Evolutionary conservation across 2,113 vertebrate genomes (phyloP), one percentile per base, ranked within the genome.

Genomic region (Felis catus): DNA sequence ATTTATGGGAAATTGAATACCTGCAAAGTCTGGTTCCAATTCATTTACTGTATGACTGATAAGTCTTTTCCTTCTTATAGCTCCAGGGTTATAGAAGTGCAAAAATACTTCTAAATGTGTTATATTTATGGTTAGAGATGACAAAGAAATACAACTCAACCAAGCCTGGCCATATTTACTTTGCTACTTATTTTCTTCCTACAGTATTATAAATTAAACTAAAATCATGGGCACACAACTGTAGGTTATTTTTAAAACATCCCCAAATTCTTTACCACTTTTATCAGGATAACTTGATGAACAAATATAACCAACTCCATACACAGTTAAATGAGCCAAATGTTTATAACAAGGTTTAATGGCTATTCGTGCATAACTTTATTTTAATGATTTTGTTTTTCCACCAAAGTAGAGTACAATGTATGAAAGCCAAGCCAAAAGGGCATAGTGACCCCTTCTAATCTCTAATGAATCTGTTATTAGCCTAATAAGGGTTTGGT

Each of bases 401-500:
- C 96, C 78, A 92, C 92, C 96, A 94, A 98, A 98, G 93, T 81
- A 82, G 51, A 96, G 83, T 92, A 86, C 66, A 5, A 91, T 10
- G 39, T 97, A 81, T 51, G 68, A 98, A 95, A 98, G 96, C 92
- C 84, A 92, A 12, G 98, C 98, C 97, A 98, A 98, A 98, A 99
- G 98, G 98, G 94, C 98, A 98, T 70, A 85, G 63, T 98, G 99
- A 99, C 99, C 98, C 96, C 93, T 98, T 97, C 98, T 98, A 98
- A 98, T 98, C 96, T 82, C 95, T 97, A 95, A 97, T 65, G n/a
- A 65, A 98, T 98, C 96, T 98, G 71, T 94, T 97, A 98, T 98
- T 98, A 98, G 51, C 98, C 98, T 98, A 99, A 99, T 98, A 99
- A 98, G 98, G 98, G 98, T 97, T 96, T 98, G 97, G 94, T 70